Conservation (phyloP, 2,888 invertebrate species). For the Parapristionchus giblindavisi region DNA sequence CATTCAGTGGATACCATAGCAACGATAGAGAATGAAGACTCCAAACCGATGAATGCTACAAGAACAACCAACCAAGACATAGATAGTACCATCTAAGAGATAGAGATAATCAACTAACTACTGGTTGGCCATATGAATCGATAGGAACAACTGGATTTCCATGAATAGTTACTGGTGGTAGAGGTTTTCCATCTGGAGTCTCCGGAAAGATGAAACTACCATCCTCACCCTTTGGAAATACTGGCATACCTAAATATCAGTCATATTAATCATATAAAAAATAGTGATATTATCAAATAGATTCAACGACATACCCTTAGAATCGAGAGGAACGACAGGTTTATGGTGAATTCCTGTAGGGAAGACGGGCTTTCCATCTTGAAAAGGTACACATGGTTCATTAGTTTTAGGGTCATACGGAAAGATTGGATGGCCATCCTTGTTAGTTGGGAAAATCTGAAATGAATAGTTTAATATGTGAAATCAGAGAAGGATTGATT, state of each 20-base stretch:
- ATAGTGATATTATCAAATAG: not conserved
- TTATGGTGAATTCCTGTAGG: slow-evolving; percentile 32
- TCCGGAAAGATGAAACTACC: slow-evolving; percentile 50
- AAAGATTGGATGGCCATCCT: slow-evolving; percentile 39
- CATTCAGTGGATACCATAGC: slow-evolving; percentile 21
- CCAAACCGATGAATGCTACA: not conserved
- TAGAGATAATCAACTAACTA: slow-evolving; percentile 2
- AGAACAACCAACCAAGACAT: not conserved
- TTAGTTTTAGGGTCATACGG: slow-evolving; percentile 28
- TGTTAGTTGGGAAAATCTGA: slow-evolving; percentile 32
- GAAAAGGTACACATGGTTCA: slow-evolving; percentile 29
- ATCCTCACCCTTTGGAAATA: slow-evolving; percentile 46
- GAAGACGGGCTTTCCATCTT: slow-evolving; percentile 36
- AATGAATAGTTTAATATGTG: not conserved
- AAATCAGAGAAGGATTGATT: not conserved
- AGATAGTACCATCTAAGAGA: not conserved
- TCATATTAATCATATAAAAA: not conserved
- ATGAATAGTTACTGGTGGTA: slow-evolving; percentile 48
- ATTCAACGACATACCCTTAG: slow-evolving; percentile 19
- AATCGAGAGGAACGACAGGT: slow-evolving; percentile 36
- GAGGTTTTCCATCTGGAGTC: slow-evolving; percentile 44
- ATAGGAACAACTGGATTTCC: slow-evolving; percentile 51
- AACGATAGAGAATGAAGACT: slow-evolving; percentile 5
- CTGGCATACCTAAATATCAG: slow-evolving; percentile 42
- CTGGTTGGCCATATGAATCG: slow-evolving; percentile 40